phyloP scores from a whole-genome alignment of 2,888 invertebrate genomes.

The Hyalella azteca region DNA sequence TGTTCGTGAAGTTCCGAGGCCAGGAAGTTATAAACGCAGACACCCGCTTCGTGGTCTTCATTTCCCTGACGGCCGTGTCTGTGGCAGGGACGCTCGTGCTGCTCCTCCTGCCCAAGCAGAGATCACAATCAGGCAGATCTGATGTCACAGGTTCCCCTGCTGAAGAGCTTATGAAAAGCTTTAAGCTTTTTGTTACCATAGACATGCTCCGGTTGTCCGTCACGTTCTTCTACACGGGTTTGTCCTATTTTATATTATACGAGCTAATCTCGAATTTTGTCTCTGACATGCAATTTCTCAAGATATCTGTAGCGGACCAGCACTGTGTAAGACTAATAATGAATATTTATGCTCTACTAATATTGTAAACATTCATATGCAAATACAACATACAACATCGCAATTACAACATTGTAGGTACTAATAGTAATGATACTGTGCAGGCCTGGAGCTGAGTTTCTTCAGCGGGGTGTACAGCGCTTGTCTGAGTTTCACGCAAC shows the following conservation, averaged over 20 bases:
- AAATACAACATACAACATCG: too few species aligned
- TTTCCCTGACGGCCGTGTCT: constrained; percentile 71
- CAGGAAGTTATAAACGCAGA: constrained; percentile 74
- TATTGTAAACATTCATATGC: too few species aligned
- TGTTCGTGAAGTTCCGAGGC: constrained; percentile 87
- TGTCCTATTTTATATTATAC: too few species aligned
- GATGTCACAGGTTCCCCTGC: constrained; percentile 50
- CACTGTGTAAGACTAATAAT: too few species aligned
- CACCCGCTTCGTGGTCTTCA: constrained; percentile 80
- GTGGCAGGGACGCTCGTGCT: constrained; percentile 57
- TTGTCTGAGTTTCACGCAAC: constrained; percentile 83
- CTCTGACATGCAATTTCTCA: too few species aligned
- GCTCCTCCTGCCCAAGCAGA: constrained; percentile 55
- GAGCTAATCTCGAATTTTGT: too few species aligned
- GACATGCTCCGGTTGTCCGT: constrained; percentile 85
- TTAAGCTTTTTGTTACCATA: constrained; percentile 76
- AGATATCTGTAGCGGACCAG: too few species aligned
- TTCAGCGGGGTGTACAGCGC: constrained; percentile 96
- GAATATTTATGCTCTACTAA: too few species aligned
- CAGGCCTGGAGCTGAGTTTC: constrained; percentile 91
- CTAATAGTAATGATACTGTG: too few species aligned
- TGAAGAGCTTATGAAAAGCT: constrained; percentile 76
- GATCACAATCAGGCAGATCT: constrained; percentile 42
- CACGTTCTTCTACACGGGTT: constrained; percentile 90
- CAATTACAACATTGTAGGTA: too few species aligned